Percentiles rank a stretch among this genome's conserved stretches.
Evolutionary conservation across 1,140 invertebrate species (phyloP).

Genomic region (Zophobas atratus): DNA sequence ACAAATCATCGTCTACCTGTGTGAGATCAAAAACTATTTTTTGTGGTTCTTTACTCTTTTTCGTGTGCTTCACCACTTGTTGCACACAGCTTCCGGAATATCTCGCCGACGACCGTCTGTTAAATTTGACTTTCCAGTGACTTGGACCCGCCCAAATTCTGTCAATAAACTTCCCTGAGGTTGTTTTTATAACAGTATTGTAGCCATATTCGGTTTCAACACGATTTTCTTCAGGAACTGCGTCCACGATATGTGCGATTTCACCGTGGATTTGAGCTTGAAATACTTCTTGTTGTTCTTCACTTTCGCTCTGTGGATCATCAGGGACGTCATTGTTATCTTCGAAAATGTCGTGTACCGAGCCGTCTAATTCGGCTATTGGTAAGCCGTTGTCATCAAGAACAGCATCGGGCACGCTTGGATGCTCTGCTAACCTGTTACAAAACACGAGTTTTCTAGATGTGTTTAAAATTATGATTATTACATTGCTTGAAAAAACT

Average conservation of each 20-base stretch:
- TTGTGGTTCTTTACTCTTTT: not conserved
- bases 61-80: conserved; percentile 15
- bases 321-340: conserved; percentile 65
- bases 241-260: conserved; percentile 65
- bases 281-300: conserved; percentile 45
- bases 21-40: conserved; percentile 11
- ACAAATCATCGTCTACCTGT: conserved; percentile 14
- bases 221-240: conserved; percentile 66
- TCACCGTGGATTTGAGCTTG: conserved; percentile 45
- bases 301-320: conserved; percentile 43
- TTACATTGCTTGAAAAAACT: not conserved
- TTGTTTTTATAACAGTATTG: conserved; percentile 70
- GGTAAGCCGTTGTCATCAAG: conserved; percentile 69
- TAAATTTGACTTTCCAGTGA: conserved; percentile 80
- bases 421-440: not conserved
- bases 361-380: conserved; percentile 63
- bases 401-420: conserved; percentile 51
- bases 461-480: not conserved
- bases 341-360: conserved; percentile 65
- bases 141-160: conserved; percentile 82
- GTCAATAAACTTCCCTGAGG: conserved; percentile 54
- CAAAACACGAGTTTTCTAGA: too few relatives aligned
- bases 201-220: conserved; percentile 80
- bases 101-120: conserved; percentile 40
- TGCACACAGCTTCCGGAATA: conserved; percentile 22